phyloP scores from a whole-genome alignment of 92 coral and sea anemone species.

The Hydrozoanthus gracilis region DNA sequence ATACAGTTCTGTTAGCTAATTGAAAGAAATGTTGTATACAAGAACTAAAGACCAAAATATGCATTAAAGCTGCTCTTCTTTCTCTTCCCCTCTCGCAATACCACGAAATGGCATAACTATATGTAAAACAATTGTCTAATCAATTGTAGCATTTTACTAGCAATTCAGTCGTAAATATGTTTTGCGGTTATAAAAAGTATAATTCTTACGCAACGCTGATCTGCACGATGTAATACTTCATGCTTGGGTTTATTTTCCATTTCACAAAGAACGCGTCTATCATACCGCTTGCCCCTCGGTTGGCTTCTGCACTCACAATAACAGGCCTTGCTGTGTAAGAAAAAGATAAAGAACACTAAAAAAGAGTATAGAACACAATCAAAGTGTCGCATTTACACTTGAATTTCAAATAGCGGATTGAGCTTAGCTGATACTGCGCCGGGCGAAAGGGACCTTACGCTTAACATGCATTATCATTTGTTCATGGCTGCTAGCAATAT shows the following conservation, averaged over 20 bases:
- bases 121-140: background rate
- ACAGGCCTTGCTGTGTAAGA: slow-evolving; percentile 1
- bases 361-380: background rate
- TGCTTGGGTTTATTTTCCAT: slow-evolving; percentile 36
- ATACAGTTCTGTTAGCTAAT: too few relatives aligned
- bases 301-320: slow-evolving; percentile 2
- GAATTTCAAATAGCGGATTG: background rate
- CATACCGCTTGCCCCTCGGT: background rate
- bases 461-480: too few relatives aligned
- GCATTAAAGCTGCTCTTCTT: too few relatives aligned
- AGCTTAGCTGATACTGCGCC: background rate
- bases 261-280: background rate
- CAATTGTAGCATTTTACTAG: too few relatives aligned
- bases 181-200: background rate
- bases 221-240: slow-evolving; percentile 34
- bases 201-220: slow-evolving; percentile 19
- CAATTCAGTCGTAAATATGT: too few relatives aligned
- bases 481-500: too few relatives aligned
- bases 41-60: too few relatives aligned
- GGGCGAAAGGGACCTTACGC: too few relatives aligned
- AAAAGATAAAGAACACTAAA: background rate
- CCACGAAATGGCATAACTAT: too few relatives aligned
- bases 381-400: background rate
- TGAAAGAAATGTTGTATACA: too few relatives aligned
- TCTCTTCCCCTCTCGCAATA: too few relatives aligned